phyloP scores from a whole-genome alignment of 2,113 vertebrate species.

The Crotophaga sulcirostris region DNA sequence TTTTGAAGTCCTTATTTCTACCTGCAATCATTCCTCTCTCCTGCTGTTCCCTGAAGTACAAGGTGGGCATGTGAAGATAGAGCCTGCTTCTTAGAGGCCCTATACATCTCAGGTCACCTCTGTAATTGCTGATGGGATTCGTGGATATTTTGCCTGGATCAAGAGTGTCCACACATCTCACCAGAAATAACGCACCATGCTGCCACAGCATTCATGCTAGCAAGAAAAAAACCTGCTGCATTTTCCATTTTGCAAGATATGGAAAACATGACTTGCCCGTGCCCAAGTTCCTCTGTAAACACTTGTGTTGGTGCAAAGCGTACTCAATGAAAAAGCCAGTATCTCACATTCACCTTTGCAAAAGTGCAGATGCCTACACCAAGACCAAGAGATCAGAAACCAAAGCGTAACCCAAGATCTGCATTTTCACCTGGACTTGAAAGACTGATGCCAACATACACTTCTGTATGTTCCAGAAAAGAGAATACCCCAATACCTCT shows the following conservation, averaged over 20 bases:
- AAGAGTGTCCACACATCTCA: neutral
- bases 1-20: neutral
- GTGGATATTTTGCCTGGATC: neutral
- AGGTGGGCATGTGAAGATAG: accelerated
- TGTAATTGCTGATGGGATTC: neutral
- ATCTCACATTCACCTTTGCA: neutral
- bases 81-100: neutral
- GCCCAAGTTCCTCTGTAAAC: neutral
- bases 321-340: neutral
- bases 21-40: neutral
- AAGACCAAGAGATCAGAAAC: neutral
- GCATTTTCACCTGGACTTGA: neutral
- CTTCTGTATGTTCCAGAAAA: neutral
- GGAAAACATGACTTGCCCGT: neutral
- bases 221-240: neutral
- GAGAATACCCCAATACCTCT: neutral
- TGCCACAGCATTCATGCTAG: neutral
- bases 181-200: neutral
- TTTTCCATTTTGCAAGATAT: neutral
- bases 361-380: neutral
- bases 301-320: accelerated
- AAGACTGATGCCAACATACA: accelerated
- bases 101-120: neutral
- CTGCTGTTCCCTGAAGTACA: neutral
- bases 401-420: neutral